phyloP scores from a whole-genome alignment of 2,797 vertebrate genomes.

The Coregonus sp. region DNA sequence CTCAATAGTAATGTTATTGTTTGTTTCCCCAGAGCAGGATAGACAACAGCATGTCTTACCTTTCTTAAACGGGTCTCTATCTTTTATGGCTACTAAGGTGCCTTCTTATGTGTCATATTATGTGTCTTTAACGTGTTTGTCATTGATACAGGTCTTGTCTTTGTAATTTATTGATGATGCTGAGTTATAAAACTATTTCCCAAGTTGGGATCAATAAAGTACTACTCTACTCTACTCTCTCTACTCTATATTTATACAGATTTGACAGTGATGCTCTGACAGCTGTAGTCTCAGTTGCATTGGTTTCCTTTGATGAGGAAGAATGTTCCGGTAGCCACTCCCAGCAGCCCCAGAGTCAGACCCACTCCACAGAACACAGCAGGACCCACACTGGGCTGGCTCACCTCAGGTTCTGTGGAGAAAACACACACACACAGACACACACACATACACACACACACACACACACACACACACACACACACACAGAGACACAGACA shows the following conservation, averaged over 20 bases:
- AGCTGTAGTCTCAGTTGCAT: neutral
- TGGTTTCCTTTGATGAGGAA: slow-evolving; percentile 19
- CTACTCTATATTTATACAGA: neutral
- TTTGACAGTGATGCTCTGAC: neutral
- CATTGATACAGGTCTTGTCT: too few relatives aligned
- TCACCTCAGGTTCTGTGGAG: slow-evolving; percentile 10
- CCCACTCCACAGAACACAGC: slow-evolving; percentile 21
- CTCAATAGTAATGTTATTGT: too few relatives aligned
- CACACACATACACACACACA: neutral
- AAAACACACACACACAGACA: neutral
- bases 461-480: neutral
- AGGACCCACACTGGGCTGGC: slow-evolving; percentile 12
- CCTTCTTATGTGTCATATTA: too few relatives aligned
- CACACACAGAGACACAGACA: neutral
- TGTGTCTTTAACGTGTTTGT: too few relatives aligned
- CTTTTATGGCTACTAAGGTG: too few relatives aligned
- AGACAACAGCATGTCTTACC: too few relatives aligned
- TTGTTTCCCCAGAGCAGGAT: too few relatives aligned
- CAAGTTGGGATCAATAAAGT: too few relatives aligned
- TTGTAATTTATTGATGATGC: too few relatives aligned
- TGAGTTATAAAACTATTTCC: too few relatives aligned
- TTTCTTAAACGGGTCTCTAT: too few relatives aligned
- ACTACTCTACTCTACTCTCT: too few relatives aligned
- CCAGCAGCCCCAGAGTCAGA: slow-evolving; percentile 16
- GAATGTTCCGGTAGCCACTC: slow-evolving; percentile 16